Evolutionary conservation across 1,140 invertebrate species (phyloP).

Genomic region (Matsumurasca onukii): DNA sequence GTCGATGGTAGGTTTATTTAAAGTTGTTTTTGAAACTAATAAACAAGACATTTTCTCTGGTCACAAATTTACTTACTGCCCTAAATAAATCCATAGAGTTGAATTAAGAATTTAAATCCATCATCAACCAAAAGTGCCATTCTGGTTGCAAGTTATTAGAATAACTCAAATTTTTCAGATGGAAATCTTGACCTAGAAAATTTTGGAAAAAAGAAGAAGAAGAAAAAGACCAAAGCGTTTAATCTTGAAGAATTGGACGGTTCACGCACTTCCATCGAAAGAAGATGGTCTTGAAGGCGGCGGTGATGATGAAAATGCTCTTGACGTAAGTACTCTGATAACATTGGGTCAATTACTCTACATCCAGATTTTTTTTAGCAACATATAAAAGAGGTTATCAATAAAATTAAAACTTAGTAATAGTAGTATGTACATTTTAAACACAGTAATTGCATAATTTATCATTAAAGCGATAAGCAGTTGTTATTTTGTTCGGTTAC

Average conservation of each 20-base stretch:
- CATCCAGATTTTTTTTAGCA: not conserved
- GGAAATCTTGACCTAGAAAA: constrained; percentile 72
- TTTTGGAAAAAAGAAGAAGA: constrained; percentile 86
- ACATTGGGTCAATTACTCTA: not conserved
- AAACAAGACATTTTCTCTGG: too few relatives aligned
- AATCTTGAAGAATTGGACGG: constrained; percentile 78
- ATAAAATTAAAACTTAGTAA: too few relatives aligned
- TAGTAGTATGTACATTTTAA: too few relatives aligned
- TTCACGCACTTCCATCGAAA: constrained; percentile 56
- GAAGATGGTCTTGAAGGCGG: constrained; percentile 56
- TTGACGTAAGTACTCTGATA: too few relatives aligned
- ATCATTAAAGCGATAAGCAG: too few relatives aligned
- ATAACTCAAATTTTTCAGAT: constrained; percentile 48
- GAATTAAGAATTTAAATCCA: too few relatives aligned
- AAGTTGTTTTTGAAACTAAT: constrained; percentile 12
- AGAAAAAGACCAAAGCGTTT: constrained; percentile 72
- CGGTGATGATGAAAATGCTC: constrained; percentile 41
- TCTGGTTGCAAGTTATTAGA: too few relatives aligned
- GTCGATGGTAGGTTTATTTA: constrained; percentile 51
- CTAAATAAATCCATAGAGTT: too few relatives aligned
- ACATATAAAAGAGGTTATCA: not conserved
- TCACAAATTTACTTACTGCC: too few relatives aligned
- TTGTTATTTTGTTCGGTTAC: too few relatives aligned
- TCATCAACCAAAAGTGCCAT: too few relatives aligned
- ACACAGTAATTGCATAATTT: too few relatives aligned